phyloP scores from a whole-genome alignment of 2,888 invertebrate genomes.

The Ischnura elegans region DNA sequence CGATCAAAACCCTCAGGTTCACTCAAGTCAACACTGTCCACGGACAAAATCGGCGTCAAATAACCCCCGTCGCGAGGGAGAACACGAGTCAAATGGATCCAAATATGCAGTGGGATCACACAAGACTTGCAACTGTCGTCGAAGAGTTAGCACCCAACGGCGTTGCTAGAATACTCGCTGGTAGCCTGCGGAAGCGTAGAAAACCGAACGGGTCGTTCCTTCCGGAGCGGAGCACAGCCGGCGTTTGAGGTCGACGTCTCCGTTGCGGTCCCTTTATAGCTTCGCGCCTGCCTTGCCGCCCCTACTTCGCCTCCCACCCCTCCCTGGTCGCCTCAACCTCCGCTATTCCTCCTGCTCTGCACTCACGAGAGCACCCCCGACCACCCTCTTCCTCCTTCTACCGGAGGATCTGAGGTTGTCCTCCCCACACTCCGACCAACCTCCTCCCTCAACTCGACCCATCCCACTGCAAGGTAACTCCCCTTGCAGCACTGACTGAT shows the following conservation, averaged over 20 bases:
- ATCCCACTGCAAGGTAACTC: neutral
- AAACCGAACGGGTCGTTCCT: neutral
- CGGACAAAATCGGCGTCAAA: neutral
- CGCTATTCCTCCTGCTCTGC: neutral
- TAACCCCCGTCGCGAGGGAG: neutral
- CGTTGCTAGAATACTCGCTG: neutral
- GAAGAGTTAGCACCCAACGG: neutral
- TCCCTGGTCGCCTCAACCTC: neutral
- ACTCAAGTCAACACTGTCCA: constrained; percentile 27
- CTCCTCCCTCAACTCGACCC: neutral
- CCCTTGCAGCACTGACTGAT: constrained; percentile 1
- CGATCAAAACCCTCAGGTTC: neutral
- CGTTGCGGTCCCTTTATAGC: constrained; percentile 53
- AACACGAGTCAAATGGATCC: neutral
- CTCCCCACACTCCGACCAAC: neutral
- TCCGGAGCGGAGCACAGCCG: constrained; percentile 47
- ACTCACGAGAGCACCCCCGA: neutral
- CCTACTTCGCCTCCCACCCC: neutral
- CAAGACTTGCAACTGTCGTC: no score
- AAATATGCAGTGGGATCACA: neutral
- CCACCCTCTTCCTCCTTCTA: neutral
- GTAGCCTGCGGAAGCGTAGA: neutral
- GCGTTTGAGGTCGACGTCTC: constrained; percentile 63
- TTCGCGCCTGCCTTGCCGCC: neutral
- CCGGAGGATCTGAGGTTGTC: neutral